Conservation (phyloP, 2,888 invertebrate species). For the Chironomus tentans region DNA sequence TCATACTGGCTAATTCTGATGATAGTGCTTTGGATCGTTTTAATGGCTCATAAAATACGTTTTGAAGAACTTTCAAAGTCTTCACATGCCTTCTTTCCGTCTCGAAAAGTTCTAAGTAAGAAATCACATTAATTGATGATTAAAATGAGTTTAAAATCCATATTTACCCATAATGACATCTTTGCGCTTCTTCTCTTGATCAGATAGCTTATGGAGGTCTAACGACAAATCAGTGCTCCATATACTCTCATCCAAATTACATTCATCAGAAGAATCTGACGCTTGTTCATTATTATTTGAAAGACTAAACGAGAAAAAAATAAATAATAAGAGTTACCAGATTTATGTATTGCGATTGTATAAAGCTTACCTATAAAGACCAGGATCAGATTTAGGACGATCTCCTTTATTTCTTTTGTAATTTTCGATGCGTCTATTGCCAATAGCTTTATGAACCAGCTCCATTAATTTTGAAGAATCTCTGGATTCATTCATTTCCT, state of each 20-base stretch:
- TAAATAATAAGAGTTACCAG: too few relatives aligned
- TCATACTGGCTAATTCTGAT: slow-evolving; percentile 58
- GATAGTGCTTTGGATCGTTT: slow-evolving; percentile 57
- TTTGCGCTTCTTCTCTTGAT: slow-evolving; percentile 79
- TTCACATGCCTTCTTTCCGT: slow-evolving; percentile 80
- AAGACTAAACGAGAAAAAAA: background rate
- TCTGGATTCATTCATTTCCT: background rate
- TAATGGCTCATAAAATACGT: slow-evolving; percentile 72
- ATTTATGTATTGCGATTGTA: too few relatives aligned
- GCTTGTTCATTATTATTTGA: background rate
- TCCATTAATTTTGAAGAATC: background rate
- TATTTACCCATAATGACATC: slow-evolving; percentile 79
- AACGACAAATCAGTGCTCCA: slow-evolving; percentile 69
- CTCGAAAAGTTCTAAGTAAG: slow-evolving; percentile 55
- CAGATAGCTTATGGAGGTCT: slow-evolving; percentile 63
- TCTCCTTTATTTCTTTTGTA: slow-evolving; percentile 51
- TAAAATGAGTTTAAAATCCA: background rate
- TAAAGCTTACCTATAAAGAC: slow-evolving; percentile 41
- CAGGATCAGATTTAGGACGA: slow-evolving; percentile 71
- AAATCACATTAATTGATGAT: slow-evolving; percentile 21
- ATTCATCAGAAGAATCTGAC: slow-evolving; percentile 33
- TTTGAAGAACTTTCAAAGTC: slow-evolving; percentile 71
- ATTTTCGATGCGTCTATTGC: background rate
- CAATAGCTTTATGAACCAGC: background rate
- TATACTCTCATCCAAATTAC: slow-evolving; percentile 50